Evolutionary conservation across 2,888 invertebrate genomes (phyloP), one percentile per base, ranked within the genome.

Genomic region (Erebia ligea): DNA sequence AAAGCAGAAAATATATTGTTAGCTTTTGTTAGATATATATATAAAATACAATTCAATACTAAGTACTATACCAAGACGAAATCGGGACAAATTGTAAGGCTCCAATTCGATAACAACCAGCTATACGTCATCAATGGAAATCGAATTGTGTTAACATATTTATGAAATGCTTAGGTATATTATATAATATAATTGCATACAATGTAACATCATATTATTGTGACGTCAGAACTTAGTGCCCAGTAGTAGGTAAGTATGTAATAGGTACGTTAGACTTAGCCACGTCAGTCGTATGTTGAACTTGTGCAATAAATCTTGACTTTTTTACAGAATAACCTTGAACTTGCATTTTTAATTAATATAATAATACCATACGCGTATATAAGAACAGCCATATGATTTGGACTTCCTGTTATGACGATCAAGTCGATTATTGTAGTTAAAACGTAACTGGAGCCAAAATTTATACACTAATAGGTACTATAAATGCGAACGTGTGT

Each of bases 271-370:
- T n/a, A n/a, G n/a, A n/a, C n/a, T 57, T 25, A 25, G 21, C 56
- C 57, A 57, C 57, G 57, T 57, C 25, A 57, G 56, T 21, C 42
- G 34, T 17, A 42, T 42, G 59, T 40, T 42, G 8, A 40, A 40
- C n/a, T 57, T 57, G 42, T 42, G 42, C 42, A 42, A 25, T 21
- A 57, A 57, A 57, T 57, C 57, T 52, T 8, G n/a, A 52, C n/a
- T 52, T 52, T n/a, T 5, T n/a, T 52, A 8, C n/a, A 10, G 58
- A 4, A 58, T 11, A 15, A 11, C 8, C 15, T 19, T 10, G 13
- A 58, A 58, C 11, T 13, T 45, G 42, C 11, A n/a, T 15, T 48
- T 42, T 8, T 5, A 59, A 17, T n/a, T 58, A 40, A 9, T 40
- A 40, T 58, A 40, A 58, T 58, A 57, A 56, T 45, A n/a, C 11